phyloP scores from a whole-genome alignment of 2,888 invertebrate species.

The Aquatica leii region DNA sequence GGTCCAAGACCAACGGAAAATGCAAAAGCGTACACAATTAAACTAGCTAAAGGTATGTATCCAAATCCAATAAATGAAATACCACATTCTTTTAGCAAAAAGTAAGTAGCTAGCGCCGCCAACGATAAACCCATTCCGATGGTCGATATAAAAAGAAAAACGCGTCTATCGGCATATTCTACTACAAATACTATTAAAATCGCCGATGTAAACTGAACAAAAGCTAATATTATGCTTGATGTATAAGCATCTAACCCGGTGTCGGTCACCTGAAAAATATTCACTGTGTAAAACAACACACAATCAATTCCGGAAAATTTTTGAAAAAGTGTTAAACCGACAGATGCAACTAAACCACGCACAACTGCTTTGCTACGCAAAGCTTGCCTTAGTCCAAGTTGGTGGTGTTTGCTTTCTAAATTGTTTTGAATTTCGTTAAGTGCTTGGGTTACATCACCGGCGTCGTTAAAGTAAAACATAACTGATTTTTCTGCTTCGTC shows the following conservation, averaged over 20 bases:
- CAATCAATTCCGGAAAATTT: conserved; percentile 82
- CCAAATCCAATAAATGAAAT: conserved; percentile 26
- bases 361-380: conserved; percentile 48
- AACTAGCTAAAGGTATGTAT: conserved; percentile 27
- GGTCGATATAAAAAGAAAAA: conserved; percentile 48
- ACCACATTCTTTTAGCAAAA: conserved; percentile 5
- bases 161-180: conserved; percentile 79
- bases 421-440: conserved; percentile 64
- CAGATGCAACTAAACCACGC: conserved; percentile 74
- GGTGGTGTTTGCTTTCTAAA: not conserved
- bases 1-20: conserved; percentile 39
- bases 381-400: not conserved
- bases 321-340: conserved; percentile 82
- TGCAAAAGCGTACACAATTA: conserved; percentile 31
- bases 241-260: conserved; percentile 68
- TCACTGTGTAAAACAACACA: conserved; percentile 77
- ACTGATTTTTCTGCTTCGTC: conserved; percentile 69
- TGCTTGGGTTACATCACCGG: conserved; percentile 68
- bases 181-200: conserved; percentile 72
- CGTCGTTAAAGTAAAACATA: conserved; percentile 73
- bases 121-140: conserved; percentile 24
- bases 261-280: conserved; percentile 75
- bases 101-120: conserved; percentile 15
- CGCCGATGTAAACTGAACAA: conserved; percentile 77
- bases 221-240: conserved; percentile 78